Percentiles rank a stretch among this genome's conserved stretches.
Evolutionary conservation across 2,888 invertebrate species (phyloP).

Genomic region (Xestia rhomboidea): DNA sequence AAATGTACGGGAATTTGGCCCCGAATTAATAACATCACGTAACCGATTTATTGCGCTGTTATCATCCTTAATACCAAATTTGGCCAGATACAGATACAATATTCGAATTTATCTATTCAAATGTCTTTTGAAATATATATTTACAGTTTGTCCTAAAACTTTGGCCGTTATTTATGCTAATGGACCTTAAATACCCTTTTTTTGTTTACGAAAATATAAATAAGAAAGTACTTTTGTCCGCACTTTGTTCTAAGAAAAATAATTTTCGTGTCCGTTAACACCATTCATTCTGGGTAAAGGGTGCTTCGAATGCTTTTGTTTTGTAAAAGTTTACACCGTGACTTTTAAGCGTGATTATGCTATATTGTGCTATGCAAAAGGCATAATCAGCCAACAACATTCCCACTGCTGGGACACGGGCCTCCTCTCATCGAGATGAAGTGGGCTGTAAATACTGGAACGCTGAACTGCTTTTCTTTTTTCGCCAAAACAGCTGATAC

Average conservation of each 20-base stretch:
- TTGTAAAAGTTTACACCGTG: not conserved
- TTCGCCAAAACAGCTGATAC: not conserved
- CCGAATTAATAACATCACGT: conserved; percentile 46
- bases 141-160: conserved; percentile 22
- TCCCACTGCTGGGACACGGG: not conserved
- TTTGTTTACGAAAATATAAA: conserved; percentile 31
- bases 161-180: conserved; percentile 31
- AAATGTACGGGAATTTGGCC: conserved; percentile 6
- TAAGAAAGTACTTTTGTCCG: conserved; percentile 7
- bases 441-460: not conserved
- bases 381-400: not conserved
- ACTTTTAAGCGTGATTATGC: not conserved
- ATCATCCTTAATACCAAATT: conserved; percentile 31
- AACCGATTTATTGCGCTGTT: conserved; percentile 34
- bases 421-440: not conserved
- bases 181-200: conserved; percentile 20
- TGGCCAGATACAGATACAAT: conserved; percentile 12
- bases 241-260: conserved; percentile 4
- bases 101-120: not conserved
- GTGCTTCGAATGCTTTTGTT: not conserved
- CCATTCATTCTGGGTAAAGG: not conserved
- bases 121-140: conserved; percentile 18
- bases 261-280: not conserved
- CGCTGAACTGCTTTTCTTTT: not conserved
- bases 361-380: not conserved